Evolutionary conservation across 1,140 invertebrate genomes (phyloP).

Genomic region (Batillaria attramentaria): DNA sequence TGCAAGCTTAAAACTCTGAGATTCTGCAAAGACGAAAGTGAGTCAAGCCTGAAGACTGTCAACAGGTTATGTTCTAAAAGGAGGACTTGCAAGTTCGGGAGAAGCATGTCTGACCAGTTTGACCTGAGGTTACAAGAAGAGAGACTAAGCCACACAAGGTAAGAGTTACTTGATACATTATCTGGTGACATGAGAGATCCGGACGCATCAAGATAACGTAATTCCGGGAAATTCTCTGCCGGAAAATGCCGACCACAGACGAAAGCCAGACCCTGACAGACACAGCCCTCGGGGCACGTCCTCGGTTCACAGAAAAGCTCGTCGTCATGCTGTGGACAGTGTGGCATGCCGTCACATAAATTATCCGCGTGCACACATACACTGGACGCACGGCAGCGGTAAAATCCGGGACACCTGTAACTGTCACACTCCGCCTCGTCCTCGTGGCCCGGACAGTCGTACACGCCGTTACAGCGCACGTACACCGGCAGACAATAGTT

Average conservation of each 20-base stretch:
- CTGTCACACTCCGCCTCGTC: constrained; percentile 13
- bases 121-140: not conserved
- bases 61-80: constrained; percentile 29
- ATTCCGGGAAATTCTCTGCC: not conserved
- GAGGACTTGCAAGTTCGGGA: not conserved
- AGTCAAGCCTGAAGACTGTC: not conserved
- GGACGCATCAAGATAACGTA: constrained; percentile 10
- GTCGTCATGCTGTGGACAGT: constrained; percentile 38
- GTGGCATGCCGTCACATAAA: constrained; percentile 13
- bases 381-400: constrained; percentile 5
- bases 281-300: constrained; percentile 40
- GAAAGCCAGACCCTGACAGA: constrained; percentile 15
- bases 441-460: constrained; percentile 15
- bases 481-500: constrained; percentile 10
- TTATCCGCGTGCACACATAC: constrained; percentile 24
- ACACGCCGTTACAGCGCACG: constrained; percentile 27
- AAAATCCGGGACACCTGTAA: constrained; percentile 32
- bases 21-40: constrained; percentile 13
- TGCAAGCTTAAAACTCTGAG: constrained; percentile 19
- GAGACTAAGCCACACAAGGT: not conserved
- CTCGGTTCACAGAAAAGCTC: constrained; percentile 31
- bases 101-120: not conserved
- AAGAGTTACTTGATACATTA: not conserved
- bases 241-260: not conserved
- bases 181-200: not conserved